phyloP scores from a whole-genome alignment of 2,888 invertebrate species.

The Sialis fuliginosa region DNA sequence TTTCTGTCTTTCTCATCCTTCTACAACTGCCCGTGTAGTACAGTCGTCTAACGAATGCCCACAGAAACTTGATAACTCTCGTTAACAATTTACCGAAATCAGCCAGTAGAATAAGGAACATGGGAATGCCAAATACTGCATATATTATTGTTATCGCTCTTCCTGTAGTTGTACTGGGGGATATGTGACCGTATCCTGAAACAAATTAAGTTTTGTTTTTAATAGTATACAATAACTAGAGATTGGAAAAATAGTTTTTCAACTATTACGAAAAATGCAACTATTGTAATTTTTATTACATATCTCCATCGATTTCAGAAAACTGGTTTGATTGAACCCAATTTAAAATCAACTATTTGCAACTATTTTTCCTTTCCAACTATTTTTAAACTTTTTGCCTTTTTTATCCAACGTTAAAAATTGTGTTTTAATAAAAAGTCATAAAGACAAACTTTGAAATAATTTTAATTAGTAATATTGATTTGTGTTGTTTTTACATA shows the following conservation, averaged over 20 bases:
- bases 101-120: constrained; percentile 84
- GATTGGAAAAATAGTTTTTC: too few relatives aligned
- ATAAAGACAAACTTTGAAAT: too few relatives aligned
- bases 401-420: too few relatives aligned
- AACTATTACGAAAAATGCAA: too few relatives aligned
- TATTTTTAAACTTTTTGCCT: too few relatives aligned
- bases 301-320: too few relatives aligned
- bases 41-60: constrained; percentile 67
- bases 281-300: too few relatives aligned
- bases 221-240: constrained; percentile 5
- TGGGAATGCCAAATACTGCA: constrained; percentile 87
- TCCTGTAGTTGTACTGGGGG: constrained; percentile 76
- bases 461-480: too few relatives aligned
- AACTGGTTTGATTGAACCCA: too few relatives aligned
- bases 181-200: constrained; percentile 92
- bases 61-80: constrained; percentile 72
- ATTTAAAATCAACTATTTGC: background rate
- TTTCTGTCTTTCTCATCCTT: constrained; percentile 54
- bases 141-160: constrained; percentile 80
- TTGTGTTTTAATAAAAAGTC: too few relatives aligned
- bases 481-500: too few relatives aligned
- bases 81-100: constrained; percentile 92
- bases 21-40: constrained; percentile 77
- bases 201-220: too few relatives aligned
- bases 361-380: background rate